A percentile compares a stretch with the other conserved stretches of the same genome.
Conservation (phyloP, 2,797 vertebrate genomes). For the Acanthopagrus latus region DNA sequence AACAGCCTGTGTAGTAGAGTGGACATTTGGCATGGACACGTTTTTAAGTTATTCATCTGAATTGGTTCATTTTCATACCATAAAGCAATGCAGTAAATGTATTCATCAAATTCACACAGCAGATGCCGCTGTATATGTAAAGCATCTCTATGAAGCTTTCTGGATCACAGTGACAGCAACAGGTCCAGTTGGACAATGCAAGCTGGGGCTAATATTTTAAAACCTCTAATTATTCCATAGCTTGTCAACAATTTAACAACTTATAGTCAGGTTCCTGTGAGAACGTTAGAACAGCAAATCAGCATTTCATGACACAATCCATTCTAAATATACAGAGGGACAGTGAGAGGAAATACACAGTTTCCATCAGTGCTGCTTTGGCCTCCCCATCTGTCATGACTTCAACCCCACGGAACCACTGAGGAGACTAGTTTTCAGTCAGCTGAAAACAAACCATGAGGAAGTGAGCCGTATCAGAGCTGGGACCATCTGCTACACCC, state of each 20-base stretch:
- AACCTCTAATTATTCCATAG: not conserved
- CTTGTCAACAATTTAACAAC: not conserved
- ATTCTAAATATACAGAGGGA: not conserved
- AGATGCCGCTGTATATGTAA: not conserved
- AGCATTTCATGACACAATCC: not conserved
- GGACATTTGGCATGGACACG: not conserved
- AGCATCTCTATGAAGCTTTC: not conserved
- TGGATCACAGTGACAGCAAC: not conserved
- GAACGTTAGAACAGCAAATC: not conserved
- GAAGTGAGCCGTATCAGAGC: conserved; percentile 8
- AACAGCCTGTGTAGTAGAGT: not conserved
- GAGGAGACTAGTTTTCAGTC: not conserved
- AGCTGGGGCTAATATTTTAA: not conserved
- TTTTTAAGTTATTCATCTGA: not conserved
- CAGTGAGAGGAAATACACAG: not conserved
- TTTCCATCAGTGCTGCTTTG: not conserved
- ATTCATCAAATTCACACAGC: not conserved
- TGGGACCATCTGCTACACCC: not conserved
- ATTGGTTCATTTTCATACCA: not conserved
- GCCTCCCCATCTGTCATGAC: not conserved
- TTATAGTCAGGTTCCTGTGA: not conserved
- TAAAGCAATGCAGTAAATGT: not conserved
- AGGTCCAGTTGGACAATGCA: not conserved
- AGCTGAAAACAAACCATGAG: not conserved
- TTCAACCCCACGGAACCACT: not conserved